Evolutionary conservation across 2,888 invertebrate species (phyloP), one percentile per base, ranked within the genome.

Genomic region (Chrysina gloriosa): DNA sequence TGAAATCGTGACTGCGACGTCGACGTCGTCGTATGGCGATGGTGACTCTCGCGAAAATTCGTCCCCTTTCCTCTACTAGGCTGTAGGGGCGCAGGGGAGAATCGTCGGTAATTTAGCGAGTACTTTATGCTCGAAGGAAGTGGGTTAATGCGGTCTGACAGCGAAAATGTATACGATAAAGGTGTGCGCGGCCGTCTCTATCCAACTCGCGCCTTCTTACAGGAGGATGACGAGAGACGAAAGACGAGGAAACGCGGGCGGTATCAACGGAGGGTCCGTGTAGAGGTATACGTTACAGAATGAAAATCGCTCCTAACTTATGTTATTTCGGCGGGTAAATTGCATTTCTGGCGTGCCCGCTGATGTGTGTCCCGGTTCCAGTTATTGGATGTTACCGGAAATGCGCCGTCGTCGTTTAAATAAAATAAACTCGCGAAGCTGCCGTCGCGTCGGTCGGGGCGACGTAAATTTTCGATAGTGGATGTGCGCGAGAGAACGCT

Each of bases 31-130:
- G n/a, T n/a, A n/a, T n/a, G n/a, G n/a, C n/a, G n/a, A n/a, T n/a
- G n/a, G n/a, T n/a, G n/a, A n/a, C n/a, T n/a, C n/a, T n/a, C n/a
- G n/a, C n/a, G n/a, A n/a, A n/a, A n/a, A n/a, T n/a, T n/a, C n/a
- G n/a, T n/a, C n/a, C n/a, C n/a, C n/a, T n/a, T n/a, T n/a, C n/a
- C n/a, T n/a, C n/a, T n/a, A n/a, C n/a, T n/a, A n/a, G n/a, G n/a
- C n/a, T n/a, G n/a, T n/a, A n/a, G n/a, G n/a, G 45, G 14, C 36
- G n/a, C 36, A 7, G 3, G 19, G 19, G 72, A 72, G 70, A 71
- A 72, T 72, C 71, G 71, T 70, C 69, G 52, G 72, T 73, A 74
- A 74, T 75, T 75, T 73, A 69, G 72, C 70, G 72, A 73, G 72
- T 72, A 69, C 70, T 73, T 75, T 74, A 73, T 75, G 71, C 72